phyloP scores from a whole-genome alignment of 2,113 vertebrate species.

The Microcebus jonahi region DNA sequence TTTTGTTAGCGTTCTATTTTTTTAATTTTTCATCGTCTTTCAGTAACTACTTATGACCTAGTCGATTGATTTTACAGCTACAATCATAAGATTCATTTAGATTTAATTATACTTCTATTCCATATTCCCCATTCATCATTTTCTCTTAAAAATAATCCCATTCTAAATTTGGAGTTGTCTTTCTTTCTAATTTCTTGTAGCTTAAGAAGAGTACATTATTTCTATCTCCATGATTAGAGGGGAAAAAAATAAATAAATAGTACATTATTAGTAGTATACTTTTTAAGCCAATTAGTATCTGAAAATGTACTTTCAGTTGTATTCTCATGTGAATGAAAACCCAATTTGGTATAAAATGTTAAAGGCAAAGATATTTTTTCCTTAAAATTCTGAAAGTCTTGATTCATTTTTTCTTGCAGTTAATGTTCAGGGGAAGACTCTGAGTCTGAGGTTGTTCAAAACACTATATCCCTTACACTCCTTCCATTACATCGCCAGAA shows the following conservation, averaged over 20 bases:
- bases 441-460: background rate
- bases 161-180: background rate
- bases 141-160: background rate
- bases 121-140: background rate
- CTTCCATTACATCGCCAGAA: background rate
- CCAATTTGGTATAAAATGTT: background rate
- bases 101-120: constrained; percentile 12
- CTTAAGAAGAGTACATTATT: background rate
- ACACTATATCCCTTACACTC: accelerated
- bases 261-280: background rate
- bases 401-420: background rate
- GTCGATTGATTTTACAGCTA: background rate
- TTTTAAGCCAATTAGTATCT: background rate
- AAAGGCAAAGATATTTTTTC: background rate
- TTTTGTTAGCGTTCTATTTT: background rate
- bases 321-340: background rate
- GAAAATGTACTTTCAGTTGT: background rate
- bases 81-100: background rate
- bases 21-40: background rate
- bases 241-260: background rate
- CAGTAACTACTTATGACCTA: background rate
- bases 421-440: background rate
- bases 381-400: background rate
- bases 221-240: too few species aligned
- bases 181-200: background rate